Evolutionary conservation across 2,888 invertebrate species (phyloP), one percentile per base, ranked within the genome.

Genomic region (Eudemis profundana): DNA sequence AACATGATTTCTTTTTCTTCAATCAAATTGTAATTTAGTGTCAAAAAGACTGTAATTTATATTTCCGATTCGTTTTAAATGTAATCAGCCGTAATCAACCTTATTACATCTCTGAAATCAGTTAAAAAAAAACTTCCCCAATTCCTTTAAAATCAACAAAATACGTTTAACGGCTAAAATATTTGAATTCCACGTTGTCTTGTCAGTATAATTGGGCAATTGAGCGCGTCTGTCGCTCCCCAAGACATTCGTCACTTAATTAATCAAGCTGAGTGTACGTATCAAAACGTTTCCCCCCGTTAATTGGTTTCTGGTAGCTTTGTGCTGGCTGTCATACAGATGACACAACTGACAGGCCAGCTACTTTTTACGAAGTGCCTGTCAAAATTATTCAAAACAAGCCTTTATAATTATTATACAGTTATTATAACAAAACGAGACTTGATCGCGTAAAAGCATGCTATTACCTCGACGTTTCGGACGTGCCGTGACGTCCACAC

Each of bases 181-280:
- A 44, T 21, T 19, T 8, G 33, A 2, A 33, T 33, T 21, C 46
- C 19, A 4, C n/a, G 46, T 46, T 21, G 21, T 21, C 19, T 21
- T 29, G 56, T 56, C 56, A 56, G 56, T 7, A 15, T 56, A 56
- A 56, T 56, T 56, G 44, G 56, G 42, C 56, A 29, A 56, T 56
- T 29, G 56, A 56, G 56, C 29, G 8, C 33, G 50, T 5, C 56
- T 29, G 56, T 56, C 44, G 17, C 53, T 33, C 8, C 53, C 1
- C 10, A 15, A 42, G 33, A 40, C 10, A 56, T 27, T 65, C 21
- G 27, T 29, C 21, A 15, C 54, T 42, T 49, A 59, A 59, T 59
- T 46, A 47, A 59, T 59, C 36, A 36, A 27, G 2, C 47, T 19
- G 15, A 36, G 33, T 47, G 46, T 59, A 59, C 59, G 38, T 49